Conservation (phyloP, 1,140 invertebrate genomes). For the Brachionus asplanchnoidis region DNA sequence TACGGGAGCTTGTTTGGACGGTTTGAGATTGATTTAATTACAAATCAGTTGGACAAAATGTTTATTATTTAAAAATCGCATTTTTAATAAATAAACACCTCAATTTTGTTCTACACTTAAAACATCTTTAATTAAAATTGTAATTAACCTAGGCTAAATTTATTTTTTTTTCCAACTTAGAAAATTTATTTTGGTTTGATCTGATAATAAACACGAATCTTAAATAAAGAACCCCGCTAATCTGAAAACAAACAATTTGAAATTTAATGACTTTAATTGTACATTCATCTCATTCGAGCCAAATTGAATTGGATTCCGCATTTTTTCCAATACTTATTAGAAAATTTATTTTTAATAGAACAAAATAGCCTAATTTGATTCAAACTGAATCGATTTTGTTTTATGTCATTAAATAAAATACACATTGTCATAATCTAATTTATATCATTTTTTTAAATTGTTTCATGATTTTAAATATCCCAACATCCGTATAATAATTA, state of each 20-base stretch:
- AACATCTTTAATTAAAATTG: slow-evolving; percentile 12
- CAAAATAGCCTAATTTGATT: background rate
- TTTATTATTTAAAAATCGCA: background rate
- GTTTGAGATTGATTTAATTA: background rate
- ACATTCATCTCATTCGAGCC: background rate
- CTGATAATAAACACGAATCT: background rate
- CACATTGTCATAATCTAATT: background rate
- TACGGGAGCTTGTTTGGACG: background rate
- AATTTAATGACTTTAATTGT: background rate
- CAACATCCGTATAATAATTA: background rate
- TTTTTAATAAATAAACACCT: background rate
- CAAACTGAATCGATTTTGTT: background rate
- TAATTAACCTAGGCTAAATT: slow-evolving; percentile 20
- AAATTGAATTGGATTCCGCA: background rate
- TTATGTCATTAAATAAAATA: background rate
- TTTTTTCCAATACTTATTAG: background rate
- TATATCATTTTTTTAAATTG: background rate
- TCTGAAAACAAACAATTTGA: background rate
- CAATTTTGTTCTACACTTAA: background rate
- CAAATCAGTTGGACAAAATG: slow-evolving; percentile 6
- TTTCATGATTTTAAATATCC: background rate
- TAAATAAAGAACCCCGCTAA: background rate
- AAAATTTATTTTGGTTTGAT: background rate
- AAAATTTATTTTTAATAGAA: background rate
- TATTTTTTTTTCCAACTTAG: background rate